Conservation (phyloP, 2,113 vertebrate species). For the Nibea albiflora region DNA sequence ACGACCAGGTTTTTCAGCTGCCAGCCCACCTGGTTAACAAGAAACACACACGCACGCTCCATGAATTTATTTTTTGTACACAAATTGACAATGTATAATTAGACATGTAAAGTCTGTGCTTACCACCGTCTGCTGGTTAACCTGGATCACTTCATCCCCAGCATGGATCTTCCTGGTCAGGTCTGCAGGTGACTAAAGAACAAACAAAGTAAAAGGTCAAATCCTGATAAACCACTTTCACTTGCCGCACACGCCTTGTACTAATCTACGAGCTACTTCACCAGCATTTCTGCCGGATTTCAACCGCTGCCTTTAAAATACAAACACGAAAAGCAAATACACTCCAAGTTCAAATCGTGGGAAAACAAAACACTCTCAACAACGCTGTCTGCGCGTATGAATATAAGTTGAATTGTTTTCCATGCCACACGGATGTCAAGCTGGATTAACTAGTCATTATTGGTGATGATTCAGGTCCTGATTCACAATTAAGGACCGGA, state of each 20-base stretch:
- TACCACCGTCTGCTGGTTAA: slow-evolving; percentile 96
- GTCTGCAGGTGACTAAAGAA: slow-evolving; percentile 93
- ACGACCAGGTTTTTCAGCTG: slow-evolving; percentile 95
- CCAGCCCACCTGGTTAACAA: slow-evolving; percentile 92
- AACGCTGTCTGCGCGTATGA: not conserved
- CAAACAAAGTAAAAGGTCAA: slow-evolving; percentile 23
- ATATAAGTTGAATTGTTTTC: slow-evolving; percentile 50
- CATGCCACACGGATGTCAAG: slow-evolving; percentile 53
- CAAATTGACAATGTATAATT: not conserved
- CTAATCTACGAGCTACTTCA: not conserved
- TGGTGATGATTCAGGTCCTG: slow-evolving; percentile 72
- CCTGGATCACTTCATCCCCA: slow-evolving; percentile 98
- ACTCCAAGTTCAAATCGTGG: slow-evolving; percentile 10
- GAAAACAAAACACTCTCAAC: not conserved
- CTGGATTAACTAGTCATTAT: slow-evolving; percentile 57
- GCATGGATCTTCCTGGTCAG: slow-evolving; percentile 94
- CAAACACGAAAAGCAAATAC: slow-evolving; percentile 8
- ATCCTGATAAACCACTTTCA: not conserved
- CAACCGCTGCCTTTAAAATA: not conserved
- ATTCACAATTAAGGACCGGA: slow-evolving; percentile 59
- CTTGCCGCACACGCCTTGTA: not conserved
- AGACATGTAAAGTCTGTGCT: slow-evolving; percentile 65
- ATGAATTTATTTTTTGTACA: not conserved
- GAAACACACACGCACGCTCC: not conserved
- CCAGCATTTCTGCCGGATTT: not conserved